Conservation (phyloP, 2,113 vertebrate species). For the Globicephala melas region DNA sequence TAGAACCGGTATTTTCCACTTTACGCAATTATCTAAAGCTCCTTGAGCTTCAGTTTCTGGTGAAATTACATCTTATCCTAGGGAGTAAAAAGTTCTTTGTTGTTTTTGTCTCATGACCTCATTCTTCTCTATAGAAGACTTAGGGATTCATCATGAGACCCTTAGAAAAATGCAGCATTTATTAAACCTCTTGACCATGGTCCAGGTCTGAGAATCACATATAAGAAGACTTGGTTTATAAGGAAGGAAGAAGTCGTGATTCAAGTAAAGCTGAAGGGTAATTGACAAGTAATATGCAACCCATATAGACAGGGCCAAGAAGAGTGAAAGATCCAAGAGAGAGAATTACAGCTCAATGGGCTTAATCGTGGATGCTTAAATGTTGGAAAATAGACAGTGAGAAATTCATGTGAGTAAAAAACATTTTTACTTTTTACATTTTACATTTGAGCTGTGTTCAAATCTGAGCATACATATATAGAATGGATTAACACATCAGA, state of each 20-base stretch:
- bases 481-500: background rate
- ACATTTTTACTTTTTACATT: background rate
- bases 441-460: background rate
- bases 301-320: background rate
- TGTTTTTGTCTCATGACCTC: background rate
- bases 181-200: background rate
- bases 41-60: background rate
- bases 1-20: background rate
- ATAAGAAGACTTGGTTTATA: background rate
- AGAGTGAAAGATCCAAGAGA: background rate
- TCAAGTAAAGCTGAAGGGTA: background rate
- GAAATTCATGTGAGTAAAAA: slow-evolving; percentile 33
- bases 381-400: background rate
- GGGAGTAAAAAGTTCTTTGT: background rate
- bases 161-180: background rate
- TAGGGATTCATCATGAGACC: background rate
- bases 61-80: slow-evolving; percentile 36
- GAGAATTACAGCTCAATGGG: background rate
- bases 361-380: background rate
- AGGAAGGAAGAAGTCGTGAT: background rate
- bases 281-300: background rate
- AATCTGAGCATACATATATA: background rate
- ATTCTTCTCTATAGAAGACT: slow-evolving; percentile 22
- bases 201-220: background rate
- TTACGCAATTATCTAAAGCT: background rate